A percentile compares a stretch with the other conserved stretches of the same genome.
Evolutionary conservation across 2,888 invertebrate genomes (phyloP).

Genomic region (Flabesymbios commensalis): DNA sequence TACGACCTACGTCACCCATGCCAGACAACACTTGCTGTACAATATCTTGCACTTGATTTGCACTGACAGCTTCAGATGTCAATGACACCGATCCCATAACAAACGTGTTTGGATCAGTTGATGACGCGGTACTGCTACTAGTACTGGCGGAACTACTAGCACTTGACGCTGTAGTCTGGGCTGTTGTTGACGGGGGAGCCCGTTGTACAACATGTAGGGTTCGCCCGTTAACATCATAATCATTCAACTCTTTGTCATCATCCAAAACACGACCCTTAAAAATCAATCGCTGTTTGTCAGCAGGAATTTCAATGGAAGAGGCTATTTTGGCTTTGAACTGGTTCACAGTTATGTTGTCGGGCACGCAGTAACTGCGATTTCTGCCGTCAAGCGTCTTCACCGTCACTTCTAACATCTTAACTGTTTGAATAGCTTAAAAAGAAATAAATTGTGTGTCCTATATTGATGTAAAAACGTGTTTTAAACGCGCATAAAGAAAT

Average conservation of each 20-base stretch:
- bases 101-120: slow-evolving; percentile 42
- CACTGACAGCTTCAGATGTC: slow-evolving; percentile 56
- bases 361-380: slow-evolving; percentile 54
- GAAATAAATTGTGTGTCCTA: too few relatives aligned
- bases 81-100: slow-evolving; percentile 59
- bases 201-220: slow-evolving; percentile 90
- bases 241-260: slow-evolving; percentile 81
- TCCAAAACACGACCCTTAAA: slow-evolving; percentile 92
- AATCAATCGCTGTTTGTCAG: too few relatives aligned
- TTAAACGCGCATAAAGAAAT: too few relatives aligned
- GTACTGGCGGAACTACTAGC: slow-evolving; percentile 65
- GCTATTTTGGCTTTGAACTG: slow-evolving; percentile 60
- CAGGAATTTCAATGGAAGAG: slow-evolving; percentile 68
- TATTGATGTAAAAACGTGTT: too few relatives aligned
- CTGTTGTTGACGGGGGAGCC: slow-evolving; percentile 70
- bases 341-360: slow-evolving; percentile 55
- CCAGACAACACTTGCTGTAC: slow-evolving; percentile 58
- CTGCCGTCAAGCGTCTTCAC: slow-evolving; percentile 61
- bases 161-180: slow-evolving; percentile 51
- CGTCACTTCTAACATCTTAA: slow-evolving; percentile 56
- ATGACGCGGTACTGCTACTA: slow-evolving; percentile 68
- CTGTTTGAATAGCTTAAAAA: slow-evolving; percentile 2
- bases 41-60: slow-evolving; percentile 58
- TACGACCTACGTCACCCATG: slow-evolving; percentile 60
- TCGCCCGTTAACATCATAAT: slow-evolving; percentile 88